Base-by-base conservation (phyloP, 2,113 vertebrate genomes). In the Zeus faber region DNA sequence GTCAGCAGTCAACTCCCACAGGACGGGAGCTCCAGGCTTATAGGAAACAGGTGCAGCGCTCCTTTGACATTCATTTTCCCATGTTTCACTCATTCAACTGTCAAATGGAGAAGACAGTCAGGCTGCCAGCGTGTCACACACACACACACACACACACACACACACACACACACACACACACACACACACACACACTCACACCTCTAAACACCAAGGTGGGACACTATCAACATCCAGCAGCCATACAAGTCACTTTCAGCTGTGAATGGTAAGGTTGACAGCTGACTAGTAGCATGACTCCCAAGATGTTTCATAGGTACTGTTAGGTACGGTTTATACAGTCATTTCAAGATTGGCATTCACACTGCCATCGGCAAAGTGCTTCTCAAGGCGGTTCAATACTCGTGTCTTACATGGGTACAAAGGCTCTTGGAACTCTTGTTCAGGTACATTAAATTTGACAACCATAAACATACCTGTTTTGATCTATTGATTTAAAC, bases 41-140 rank as follows among this genome's bases (percentile, higher is more conserved):
- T 84, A 75, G 80, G 80, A 86, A 86, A 86, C 82, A 82, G 80
- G 84, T 82, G 82, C 71, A 66, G 77, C 67, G 59, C 54, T 58
- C 65, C 54, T 65, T 70, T 58, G 70, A 53, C 35, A 1, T 63
- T 78, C 41, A 3, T 46, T 68, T 70, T 66, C 67, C 69, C 73
- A 70, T 74, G 76, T 82, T 77, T 84, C 67, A 65, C 41, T 82
- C 55, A 59, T 65, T 77, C 72, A 72, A 63, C 66, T 76, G 70
- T 70, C 44, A 70, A 53, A 57, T 65, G 61, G 49, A 49, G 43
- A 22, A 73, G 46, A 20, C 17, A 21, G 41, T 8, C 40, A 43
- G 20, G 17, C 20, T 44, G 10, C 18, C 10, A 43, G 6, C 20
- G 41, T 44, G 8, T 44, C 17, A 20, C 3, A 20, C 41, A 44